Evolutionary conservation across 2,797 vertebrate species (phyloP), one percentile per base, ranked within the genome.

Genomic region (Argentina silus): DNA sequence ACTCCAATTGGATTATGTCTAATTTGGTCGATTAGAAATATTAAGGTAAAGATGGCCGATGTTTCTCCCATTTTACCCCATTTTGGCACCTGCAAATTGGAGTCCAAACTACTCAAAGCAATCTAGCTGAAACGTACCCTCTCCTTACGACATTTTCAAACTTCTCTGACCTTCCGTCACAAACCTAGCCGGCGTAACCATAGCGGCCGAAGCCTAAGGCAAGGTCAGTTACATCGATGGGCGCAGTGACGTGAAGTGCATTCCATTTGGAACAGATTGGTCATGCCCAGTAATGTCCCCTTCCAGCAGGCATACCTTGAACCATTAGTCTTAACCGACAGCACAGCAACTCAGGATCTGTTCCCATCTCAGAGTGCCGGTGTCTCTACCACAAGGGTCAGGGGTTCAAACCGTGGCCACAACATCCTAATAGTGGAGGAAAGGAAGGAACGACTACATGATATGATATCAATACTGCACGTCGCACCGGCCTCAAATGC

Each of bases 241-340:
- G 85, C 80, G 85, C 74, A 67, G 84, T 85, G 90, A 90, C 90
- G 89, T 88, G 82, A 90, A 92, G 88, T 89, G 88, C 87, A 80
- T 89, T 90, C 86, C 92, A 90, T 90, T 85, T 87, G 88, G 89
- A 84, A 88, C 85, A 88, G 86, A 88, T 84, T 90, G 87, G 86
- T 90, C 86, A 88, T 80, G 84, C 73, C 86, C 88, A 72, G 86
- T 90, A 90, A 91, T 90, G 90, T 91, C 88, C 87, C 84, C 79
- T 86, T 78, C 81, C 67, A 81, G 81, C 88, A 81, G 83, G 47
- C 84, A 75, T 73, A 83, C 84, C 82, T 87, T 82, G 85, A 82
- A 87, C 85, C 89, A 92, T 91, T 87, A 91, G 88, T 90, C 87
- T 61, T 84, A 88, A 87, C 83, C 79, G 85, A 86, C 88, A 84